Percentiles rank a stretch among this genome's conserved stretches.
These are phyloP conservation scores for Leptopilina clavipes DNA, from an alignment of 1,140 invertebrate genomes.

Conservation along the genomic window DNA sequence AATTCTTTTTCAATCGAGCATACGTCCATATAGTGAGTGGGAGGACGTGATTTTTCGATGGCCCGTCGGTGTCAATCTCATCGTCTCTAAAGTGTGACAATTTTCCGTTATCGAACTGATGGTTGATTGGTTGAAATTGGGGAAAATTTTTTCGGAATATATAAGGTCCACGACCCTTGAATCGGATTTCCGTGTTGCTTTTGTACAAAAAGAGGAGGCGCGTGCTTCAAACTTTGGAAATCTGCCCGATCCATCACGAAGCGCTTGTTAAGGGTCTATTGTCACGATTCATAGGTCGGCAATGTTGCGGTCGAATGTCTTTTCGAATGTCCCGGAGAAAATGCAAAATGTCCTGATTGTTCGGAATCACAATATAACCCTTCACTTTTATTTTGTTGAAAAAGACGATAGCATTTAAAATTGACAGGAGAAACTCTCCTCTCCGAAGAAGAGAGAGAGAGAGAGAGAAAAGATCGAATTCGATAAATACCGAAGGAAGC, in stretches of 20 bases:
- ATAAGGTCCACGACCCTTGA: conserved; percentile 18
- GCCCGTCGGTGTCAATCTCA: background rate
- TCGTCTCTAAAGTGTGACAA: conserved; percentile 25
- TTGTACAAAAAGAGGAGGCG: conserved; percentile 45
- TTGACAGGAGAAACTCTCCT: background rate
- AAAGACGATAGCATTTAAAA: background rate
- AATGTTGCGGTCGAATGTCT: conserved; percentile 21
- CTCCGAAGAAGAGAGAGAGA: no score
- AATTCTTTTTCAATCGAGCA: background rate
- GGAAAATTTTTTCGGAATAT: background rate
- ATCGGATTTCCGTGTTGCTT: conserved; percentile 43
- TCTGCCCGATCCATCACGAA: conserved; percentile 60
- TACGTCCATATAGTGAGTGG: background rate
- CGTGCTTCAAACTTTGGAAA: conserved; percentile 46
- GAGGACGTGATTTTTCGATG: background rate
- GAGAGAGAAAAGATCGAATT: background rate
- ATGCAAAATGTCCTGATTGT: conserved; percentile 25
- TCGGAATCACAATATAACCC: background rate
- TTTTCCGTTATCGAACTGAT: conserved; percentile 16
- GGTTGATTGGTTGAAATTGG: conserved; percentile 19
- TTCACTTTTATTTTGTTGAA: background rate
- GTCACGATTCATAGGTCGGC: conserved; percentile 44
- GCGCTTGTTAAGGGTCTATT: conserved; percentile 57
- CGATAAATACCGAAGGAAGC: background rate
- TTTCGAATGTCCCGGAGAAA: background rate